A percentile compares a stretch with the other conserved stretches of the same genome.
These are phyloP conservation scores for Automeris io DNA, from an alignment of 2,888 invertebrate genomes.

Conservation along the genomic window DNA sequence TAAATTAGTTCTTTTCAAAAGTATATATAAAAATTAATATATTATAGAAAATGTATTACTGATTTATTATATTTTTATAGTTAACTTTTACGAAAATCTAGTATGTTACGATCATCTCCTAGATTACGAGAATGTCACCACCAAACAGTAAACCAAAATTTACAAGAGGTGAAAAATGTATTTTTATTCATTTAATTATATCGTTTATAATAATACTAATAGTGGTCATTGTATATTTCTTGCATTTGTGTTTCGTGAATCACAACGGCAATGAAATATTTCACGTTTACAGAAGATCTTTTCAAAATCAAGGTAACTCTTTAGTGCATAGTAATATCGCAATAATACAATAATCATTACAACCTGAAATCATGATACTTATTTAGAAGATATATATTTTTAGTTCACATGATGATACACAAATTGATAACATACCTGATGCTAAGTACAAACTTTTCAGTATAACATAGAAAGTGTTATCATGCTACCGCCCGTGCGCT, in stretches of 20 bases:
- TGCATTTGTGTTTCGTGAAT: conserved; percentile 35
- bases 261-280: conserved; percentile 29
- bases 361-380: no score
- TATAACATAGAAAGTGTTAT: no score
- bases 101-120: background rate
- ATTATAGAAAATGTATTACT: conserved; percentile 8
- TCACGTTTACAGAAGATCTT: conserved; percentile 18
- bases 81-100: conserved; percentile 4
- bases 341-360: no score
- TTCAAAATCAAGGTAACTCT: conserved; percentile 15
- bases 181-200: conserved; percentile 39
- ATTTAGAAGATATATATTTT: background rate
- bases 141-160: conserved; percentile 25
- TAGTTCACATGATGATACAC: background rate
- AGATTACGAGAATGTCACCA: conserved; percentile 12
- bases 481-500: no score
- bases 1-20: conserved; percentile 8
- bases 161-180: conserved; percentile 58
- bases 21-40: background rate
- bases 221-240: conserved; percentile 31
- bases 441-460: no score
- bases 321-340: no score
- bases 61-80: conserved; percentile 11
- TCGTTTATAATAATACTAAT: conserved; percentile 36
- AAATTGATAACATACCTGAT: background rate